Evolutionary conservation across 2,888 invertebrate species (phyloP).

Genomic region (Gymnocheta viridis): DNA sequence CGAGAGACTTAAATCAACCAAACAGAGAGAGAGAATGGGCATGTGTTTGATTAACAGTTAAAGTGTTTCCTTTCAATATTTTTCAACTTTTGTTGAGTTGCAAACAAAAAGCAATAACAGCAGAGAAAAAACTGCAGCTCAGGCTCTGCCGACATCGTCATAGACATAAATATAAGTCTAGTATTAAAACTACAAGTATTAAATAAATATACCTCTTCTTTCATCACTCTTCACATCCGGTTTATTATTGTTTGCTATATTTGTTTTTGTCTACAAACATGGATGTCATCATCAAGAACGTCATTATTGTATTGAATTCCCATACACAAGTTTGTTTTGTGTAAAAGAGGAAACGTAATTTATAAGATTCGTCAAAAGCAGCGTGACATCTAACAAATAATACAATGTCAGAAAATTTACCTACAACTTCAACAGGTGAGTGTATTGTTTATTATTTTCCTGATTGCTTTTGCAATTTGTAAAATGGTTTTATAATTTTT

Average conservation of each 20-base stretch:
- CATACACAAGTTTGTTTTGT: not conserved
- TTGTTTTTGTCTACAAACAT: not conserved
- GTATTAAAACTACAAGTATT: not conserved
- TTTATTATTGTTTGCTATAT: not conserved
- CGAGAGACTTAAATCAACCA: not conserved
- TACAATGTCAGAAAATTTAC: conserved; percentile 72
- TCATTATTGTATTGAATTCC: conserved; percentile 17
- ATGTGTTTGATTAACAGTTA: not conserved
- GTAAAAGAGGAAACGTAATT: not conserved
- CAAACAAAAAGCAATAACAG: not conserved
- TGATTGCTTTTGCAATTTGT: not conserved
- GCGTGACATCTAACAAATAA: conserved; percentile 48
- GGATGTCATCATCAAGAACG: conserved; percentile 38
- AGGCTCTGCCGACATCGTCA: not conserved
- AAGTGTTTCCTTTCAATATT: conserved; percentile 33
- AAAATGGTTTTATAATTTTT: not conserved
- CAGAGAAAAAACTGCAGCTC: not conserved
- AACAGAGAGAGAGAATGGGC: not conserved
- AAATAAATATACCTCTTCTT: not conserved
- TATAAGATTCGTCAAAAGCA: conserved; percentile 32
- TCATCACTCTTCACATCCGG: conserved; percentile 23
- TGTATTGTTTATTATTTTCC: conserved; percentile 20
- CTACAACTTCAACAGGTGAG: conserved; percentile 77
- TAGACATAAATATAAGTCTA: not conserved
- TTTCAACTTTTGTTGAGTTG: not conserved